A percentile compares a stretch with the other conserved stretches of the same genome.
Evolutionary conservation across 2,888 invertebrate genomes (phyloP).

Genomic region (Bhutanitis thaidina): DNA sequence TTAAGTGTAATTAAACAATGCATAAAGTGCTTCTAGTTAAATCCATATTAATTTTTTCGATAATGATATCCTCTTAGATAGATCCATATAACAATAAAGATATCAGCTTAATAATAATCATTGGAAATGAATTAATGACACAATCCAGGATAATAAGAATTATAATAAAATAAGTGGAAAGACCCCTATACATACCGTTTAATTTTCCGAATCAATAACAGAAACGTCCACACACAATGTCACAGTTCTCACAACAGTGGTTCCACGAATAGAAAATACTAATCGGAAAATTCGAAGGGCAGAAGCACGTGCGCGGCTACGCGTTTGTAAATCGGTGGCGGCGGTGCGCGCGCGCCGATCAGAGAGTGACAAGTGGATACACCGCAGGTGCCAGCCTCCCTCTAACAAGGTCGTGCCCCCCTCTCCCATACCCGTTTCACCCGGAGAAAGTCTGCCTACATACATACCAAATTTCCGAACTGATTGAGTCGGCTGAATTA

Average conservation of each 20-base stretch:
- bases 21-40: too few species aligned
- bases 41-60: too few species aligned
- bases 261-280: conserved; percentile 31
- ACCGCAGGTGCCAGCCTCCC: conserved; percentile 74
- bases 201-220: conserved; percentile 39
- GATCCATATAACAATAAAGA: too few species aligned
- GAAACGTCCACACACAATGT: conserved; percentile 39
- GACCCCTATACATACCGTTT: conserved; percentile 41
- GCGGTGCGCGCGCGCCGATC: conserved; percentile 66
- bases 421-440: conserved; percentile 61
- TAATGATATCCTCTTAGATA: too few species aligned
- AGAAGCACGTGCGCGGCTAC: conserved; percentile 54
- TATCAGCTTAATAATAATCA: too few species aligned
- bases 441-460: conserved; percentile 78
- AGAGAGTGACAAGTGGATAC: conserved; percentile 64
- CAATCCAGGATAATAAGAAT: background rate
- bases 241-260: conserved; percentile 63
- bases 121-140: too few species aligned
- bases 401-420: conserved; percentile 75
- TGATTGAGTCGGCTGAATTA: conserved; percentile 61
- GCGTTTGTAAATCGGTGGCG: conserved; percentile 49
- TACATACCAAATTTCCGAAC: conserved; percentile 78
- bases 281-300: conserved; percentile 26
- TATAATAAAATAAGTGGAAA: background rate
- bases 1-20: too few species aligned